Evolutionary conservation across 64 coral and sea anemone genomes (phyloP).

Genomic region (Platygyra sinensis): DNA sequence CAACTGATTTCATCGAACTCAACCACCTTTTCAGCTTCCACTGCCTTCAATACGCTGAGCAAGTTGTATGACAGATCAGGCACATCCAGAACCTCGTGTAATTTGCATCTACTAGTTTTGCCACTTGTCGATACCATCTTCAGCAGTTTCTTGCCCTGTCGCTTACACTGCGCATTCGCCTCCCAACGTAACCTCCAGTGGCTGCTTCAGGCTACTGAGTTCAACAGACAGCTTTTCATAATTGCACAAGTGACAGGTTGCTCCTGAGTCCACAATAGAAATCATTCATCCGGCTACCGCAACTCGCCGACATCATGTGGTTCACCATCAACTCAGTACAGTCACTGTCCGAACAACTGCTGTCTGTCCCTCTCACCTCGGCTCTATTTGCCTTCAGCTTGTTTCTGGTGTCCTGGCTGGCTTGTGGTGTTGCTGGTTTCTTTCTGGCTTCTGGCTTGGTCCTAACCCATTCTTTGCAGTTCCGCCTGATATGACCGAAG

Average conservation of each 20-base stretch:
- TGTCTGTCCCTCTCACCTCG: slow-evolving; percentile 42
- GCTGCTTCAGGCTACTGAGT: slow-evolving; percentile 21
- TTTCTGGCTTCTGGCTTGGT: no score
- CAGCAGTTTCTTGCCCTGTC: slow-evolving; percentile 26
- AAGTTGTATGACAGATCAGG: slow-evolving; percentile 41
- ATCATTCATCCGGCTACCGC: background rate
- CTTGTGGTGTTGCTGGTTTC: no score
- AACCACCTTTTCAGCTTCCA: no score
- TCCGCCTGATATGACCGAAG: slow-evolving; percentile 65
- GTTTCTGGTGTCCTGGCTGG: slow-evolving; percentile 31
- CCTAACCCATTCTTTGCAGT: no score
- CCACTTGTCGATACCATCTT: background rate
- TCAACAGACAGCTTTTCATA: slow-evolving; percentile 58
- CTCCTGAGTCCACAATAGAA: slow-evolving; percentile 62
- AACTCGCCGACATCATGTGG: slow-evolving; percentile 33
- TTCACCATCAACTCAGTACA: no score
- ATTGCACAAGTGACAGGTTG: no score
- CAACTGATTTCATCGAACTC: no score
- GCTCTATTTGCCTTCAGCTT: slow-evolving; percentile 56
- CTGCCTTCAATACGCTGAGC: no score
- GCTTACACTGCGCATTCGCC: slow-evolving; percentile 44
- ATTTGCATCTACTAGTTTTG: slow-evolving; percentile 18
- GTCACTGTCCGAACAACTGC: no score
- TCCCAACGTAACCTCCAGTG: slow-evolving; percentile 55
- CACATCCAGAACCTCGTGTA: slow-evolving; percentile 47